Base-by-base conservation (phyloP, 2,888 invertebrate genomes). In the Gymnocheta viridis region DNA sequence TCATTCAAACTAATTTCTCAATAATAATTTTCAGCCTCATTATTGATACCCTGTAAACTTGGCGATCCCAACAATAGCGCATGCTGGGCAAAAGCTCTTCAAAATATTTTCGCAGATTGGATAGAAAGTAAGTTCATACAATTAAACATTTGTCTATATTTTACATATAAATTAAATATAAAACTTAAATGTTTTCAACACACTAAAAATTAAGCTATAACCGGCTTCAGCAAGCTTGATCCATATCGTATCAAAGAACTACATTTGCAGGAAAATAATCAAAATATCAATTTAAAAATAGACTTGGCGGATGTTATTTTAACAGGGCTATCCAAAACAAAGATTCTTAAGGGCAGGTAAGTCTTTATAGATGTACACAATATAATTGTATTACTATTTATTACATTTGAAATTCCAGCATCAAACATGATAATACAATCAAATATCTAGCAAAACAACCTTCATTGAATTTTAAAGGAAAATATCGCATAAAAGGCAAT, bases 401-500 rank as follows among this genome's bases (percentile, higher is more conserved):
- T 49, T 49, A 17, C n/a, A 19, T 22, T 5, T 1, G 22, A 49
- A 49, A 7, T 49, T 49, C 1, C 35, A 82, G 82, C 17, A 2
- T 67, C 7, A 47, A 19, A 5, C 93, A 93, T 88, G 94, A 94
- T 0, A 95, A 94, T 86, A 94, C 94, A 86, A 94, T 95, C 88
- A 93, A 93, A 86, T 95, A 95, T 10, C 94, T 93, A 2, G 92
- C 95, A 17, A 91, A 92, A 35, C 91, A 95, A 14, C 94, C 94
- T 3, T 93, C 93, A 89, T 91, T 95, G 85, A 92, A 94, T 86
- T 94, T 95, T 81, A 94, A 95, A 87, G 94, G 94, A 49, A 93
- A 93, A 7, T 95, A 95, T 87, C 94, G 94, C 85, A 92, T 95
- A 47, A 93, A 94, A 87, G 95, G 95, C 27, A 93, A 94, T 87